Conservation (phyloP, 2,113 vertebrate species). For the Etia nguti region DNA sequence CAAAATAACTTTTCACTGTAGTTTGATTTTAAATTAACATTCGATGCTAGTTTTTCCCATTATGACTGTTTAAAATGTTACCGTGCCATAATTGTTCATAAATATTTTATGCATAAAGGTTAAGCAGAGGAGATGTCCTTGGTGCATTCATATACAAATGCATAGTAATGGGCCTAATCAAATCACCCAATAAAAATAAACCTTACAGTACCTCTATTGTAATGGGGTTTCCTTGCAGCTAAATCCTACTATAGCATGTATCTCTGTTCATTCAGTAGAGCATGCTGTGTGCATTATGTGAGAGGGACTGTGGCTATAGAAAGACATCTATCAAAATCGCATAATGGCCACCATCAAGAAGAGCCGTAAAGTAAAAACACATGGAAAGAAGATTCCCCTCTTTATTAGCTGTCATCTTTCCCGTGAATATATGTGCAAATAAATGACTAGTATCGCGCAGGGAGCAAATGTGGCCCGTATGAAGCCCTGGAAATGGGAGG, state of each 20-base stretch:
- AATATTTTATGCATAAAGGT: slow-evolving; percentile 48
- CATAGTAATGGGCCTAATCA: slow-evolving; percentile 39
- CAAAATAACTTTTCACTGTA: not conserved
- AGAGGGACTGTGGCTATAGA: slow-evolving; percentile 3
- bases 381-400: slow-evolving; percentile 82
- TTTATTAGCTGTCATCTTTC: slow-evolving; percentile 96
- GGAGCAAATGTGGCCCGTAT: slow-evolving; percentile 90
- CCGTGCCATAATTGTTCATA: slow-evolving; percentile 17
- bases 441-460: slow-evolving; percentile 89
- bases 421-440: slow-evolving; percentile 96
- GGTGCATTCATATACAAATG: slow-evolving; percentile 39
- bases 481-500: slow-evolving; percentile 69
- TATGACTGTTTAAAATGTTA: not conserved
- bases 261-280: slow-evolving; percentile 8
- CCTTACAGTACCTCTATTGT: slow-evolving; percentile 27
- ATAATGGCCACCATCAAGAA: slow-evolving; percentile 76
- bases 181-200: slow-evolving; percentile 57
- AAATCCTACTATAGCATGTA: slow-evolving; percentile 41
- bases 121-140: slow-evolving; percentile 21
- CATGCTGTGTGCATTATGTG: slow-evolving; percentile 19
- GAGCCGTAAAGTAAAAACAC: slow-evolving; percentile 86
- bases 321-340: slow-evolving; percentile 75
- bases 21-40: not conserved
- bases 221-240: slow-evolving; percentile 45
- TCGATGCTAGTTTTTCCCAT: not conserved